Evolutionary conservation across 2,113 vertebrate genomes (phyloP), one percentile per base, ranked within the genome.

Genomic region (Rallus limicola): DNA sequence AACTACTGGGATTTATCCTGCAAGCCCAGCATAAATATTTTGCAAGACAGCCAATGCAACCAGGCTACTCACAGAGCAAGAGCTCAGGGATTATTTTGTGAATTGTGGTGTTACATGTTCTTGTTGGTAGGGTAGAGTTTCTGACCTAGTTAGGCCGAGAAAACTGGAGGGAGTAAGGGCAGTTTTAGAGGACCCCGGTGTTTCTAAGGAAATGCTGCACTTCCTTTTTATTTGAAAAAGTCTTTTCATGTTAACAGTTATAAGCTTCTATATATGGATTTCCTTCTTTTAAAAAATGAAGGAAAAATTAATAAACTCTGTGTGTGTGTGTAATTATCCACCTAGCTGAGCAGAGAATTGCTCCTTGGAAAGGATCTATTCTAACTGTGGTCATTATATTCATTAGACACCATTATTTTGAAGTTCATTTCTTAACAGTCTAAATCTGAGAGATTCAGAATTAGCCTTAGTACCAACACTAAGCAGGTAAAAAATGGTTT

Each of bases 271-370:
- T 28, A 15, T 21, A 38, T 64, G 9, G 59, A 48, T 13, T 50
- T 88, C 55, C 12, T 44, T 85, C 52, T 86, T 86, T 52, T 68
- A 50, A 91, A 13, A 83, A 74, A 70, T 63, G 12, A 63, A 36
- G 9, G 19, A 28, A 77, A 76, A 90, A 53, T 4, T 34, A 50
- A 67, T 46, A 77, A 92, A 36, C 4, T 6, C 8, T 2, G 9
- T 5, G 2, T 0, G 1, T 0, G 1, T 23, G 0, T 0, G 14
- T 21, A 62, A 40, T 71, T 77, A 50, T 8, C 11, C 62, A 29
- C 25, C 36, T 75, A 33, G 46, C 44, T 40, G 33, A 74, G 58
- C 29, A 76, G 40, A 65, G n/a, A 16, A 50, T 80, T 85, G 21
- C 38, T 80, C n/a, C 67, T 24, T 78, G 48, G 65, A 88, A 95